Percentiles rank a stretch among this genome's conserved stretches.
Conservation (phyloP, 2,113 vertebrate species). For the Gavialis gangeticus region DNA sequence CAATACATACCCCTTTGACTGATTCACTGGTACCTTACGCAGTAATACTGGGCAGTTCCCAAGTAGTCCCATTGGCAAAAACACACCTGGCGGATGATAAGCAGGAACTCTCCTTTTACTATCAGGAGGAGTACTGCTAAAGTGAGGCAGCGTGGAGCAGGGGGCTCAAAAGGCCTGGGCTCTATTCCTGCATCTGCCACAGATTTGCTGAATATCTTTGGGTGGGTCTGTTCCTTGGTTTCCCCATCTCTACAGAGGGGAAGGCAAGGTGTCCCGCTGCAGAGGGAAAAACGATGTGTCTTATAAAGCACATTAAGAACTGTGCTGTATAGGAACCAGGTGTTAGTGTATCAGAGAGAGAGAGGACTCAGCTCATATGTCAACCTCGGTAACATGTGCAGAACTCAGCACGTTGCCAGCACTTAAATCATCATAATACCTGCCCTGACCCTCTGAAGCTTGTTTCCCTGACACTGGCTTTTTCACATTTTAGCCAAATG, state of each 20-base stretch:
- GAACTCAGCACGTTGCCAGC: background rate
- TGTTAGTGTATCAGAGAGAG: background rate
- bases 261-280: too few relatives aligned
- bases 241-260: background rate
- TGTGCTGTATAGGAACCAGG: background rate
- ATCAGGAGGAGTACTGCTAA: background rate
- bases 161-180: background rate
- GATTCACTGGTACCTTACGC: background rate
- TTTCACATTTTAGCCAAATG: background rate
- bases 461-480: background rate
- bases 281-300: rapidly evolving
- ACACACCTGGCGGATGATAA: background rate
- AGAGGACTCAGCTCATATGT: background rate
- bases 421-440: constrained; percentile 2
- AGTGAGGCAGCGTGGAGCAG: background rate
- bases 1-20: background rate
- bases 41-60: background rate
- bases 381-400: background rate
- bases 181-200: background rate
- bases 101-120: background rate
- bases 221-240: background rate
- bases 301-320: background rate
- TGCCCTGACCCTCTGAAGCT: background rate
- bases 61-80: background rate
- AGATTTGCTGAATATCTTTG: background rate